Conservation (phyloP, 2,888 invertebrate species). For the Lithophane semibrunnea region DNA sequence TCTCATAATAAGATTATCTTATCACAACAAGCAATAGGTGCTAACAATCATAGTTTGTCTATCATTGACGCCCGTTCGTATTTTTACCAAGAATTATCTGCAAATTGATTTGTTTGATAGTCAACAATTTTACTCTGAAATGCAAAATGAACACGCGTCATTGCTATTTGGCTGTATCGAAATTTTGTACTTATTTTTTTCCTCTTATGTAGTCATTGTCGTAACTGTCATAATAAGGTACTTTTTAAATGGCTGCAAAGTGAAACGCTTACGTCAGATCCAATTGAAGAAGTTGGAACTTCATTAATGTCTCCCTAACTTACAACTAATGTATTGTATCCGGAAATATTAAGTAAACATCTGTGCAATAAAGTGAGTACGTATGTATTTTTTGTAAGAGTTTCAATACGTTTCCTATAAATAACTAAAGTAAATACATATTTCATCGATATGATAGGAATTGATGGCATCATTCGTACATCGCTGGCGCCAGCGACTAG, state of each 20-base stretch:
- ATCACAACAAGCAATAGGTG: constrained; percentile 56
- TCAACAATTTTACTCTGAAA: constrained; percentile 48
- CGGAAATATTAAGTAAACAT: constrained; percentile 48
- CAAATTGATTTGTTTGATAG: constrained; percentile 57
- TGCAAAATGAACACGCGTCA: constrained; percentile 56
- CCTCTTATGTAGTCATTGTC: constrained; percentile 29
- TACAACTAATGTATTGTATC: constrained; percentile 41
- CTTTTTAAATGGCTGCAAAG: constrained; percentile 29
- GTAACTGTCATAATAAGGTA: constrained; percentile 42
- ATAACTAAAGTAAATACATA: constrained; percentile 62
- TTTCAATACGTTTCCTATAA: constrained; percentile 57
- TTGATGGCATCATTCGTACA: constrained; percentile 56
- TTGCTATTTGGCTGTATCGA: constrained; percentile 28
- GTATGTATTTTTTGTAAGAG: constrained; percentile 47
- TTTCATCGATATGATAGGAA: constrained; percentile 62
- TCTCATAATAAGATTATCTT: constrained; percentile 61
- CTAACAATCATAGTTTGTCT: constrained; percentile 67
- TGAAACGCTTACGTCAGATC: constrained; percentile 39
- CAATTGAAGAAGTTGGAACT: constrained; percentile 30
- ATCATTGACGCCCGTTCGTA: constrained; percentile 63
- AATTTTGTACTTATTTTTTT: constrained; percentile 36
- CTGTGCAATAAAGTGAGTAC: constrained; percentile 45
- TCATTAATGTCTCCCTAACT: constrained; percentile 44
- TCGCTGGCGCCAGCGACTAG: constrained; percentile 61
- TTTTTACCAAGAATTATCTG: constrained; percentile 58